Base-by-base conservation (phyloP, 2,888 invertebrate species). In the Scaeva pyrastri region DNA sequence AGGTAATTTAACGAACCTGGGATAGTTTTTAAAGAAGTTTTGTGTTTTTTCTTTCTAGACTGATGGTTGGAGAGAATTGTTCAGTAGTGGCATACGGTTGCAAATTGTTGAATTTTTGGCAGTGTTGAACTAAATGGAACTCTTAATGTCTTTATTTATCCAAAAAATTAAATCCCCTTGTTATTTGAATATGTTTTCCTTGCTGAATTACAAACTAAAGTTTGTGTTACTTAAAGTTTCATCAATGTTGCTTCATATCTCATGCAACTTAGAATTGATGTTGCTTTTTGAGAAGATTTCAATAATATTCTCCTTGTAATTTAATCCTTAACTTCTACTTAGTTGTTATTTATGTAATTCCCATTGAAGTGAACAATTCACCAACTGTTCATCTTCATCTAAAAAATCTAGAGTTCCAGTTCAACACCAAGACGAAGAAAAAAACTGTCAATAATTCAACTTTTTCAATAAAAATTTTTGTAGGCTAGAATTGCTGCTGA, bases 401-500 rank as follows among this genome's bases (percentile, higher is more conserved):
- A 2, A 12, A 14, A 23, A 55, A 14, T 21, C 11, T 23, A 55
- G 16, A 79, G 55, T 71, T 79, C 50, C 52, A 72, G 66, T 48
- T 21, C 55, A 11, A 58, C 31, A 23, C 7, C 11, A 43, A 64
- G 19, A 23, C 66, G 7, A 43, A 26, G n/a, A 52, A 26, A 36
- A n/a, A 60, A 5, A 66, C 12, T 31, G 12, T n/a, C 6, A 21
- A 12, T 21, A 41, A 55, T n/a, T 10, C 55, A 43, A 43, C 3
- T 48, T 8, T 41, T 62, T 23, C 10, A 66, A 48, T 14, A 3
- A 12, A 2, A n/a, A 36, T 10, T 39, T 71, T 95, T 96, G 94
- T 96, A 97, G 97, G 97, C 96, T 91, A 96, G 97, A 94, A 97
- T 98, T 93, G 96, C 97, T 90, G 94, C 93, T 93, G 98, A 98